Conservation (phyloP, 2,888 invertebrate genomes). For the Caenorhabditis zanzibari region DNA sequence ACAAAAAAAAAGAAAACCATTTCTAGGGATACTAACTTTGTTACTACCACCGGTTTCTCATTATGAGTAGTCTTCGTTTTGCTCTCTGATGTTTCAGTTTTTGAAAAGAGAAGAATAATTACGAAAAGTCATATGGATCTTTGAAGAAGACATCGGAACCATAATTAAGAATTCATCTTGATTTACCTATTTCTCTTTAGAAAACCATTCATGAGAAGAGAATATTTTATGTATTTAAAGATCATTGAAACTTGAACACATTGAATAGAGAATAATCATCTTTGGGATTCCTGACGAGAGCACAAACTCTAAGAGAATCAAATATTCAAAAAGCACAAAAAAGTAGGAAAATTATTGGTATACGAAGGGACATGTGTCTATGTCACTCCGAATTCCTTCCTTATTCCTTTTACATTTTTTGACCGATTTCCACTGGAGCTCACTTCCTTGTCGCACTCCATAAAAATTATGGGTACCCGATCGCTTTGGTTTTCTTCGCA, state of each 20-base stretch:
- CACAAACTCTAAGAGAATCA: slow-evolving; percentile 15
- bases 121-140: slow-evolving; percentile 4
- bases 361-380: background rate
- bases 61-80: slow-evolving; percentile 2
- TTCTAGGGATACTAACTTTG: slow-evolving; percentile 25
- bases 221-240: background rate
- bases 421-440: slow-evolving; percentile 16
- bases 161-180: slow-evolving; percentile 6
- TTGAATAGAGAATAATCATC: slow-evolving; percentile 22
- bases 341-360: slow-evolving; percentile 4
- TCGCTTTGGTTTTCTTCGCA: background rate
- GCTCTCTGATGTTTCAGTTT: slow-evolving; percentile 15
- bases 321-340: slow-evolving; percentile 22
- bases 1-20: slow-evolving; percentile 7
- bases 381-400: background rate
- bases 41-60: slow-evolving; percentile 6
- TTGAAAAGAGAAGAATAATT: slow-evolving; percentile 9
- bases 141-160: background rate
- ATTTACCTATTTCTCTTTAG: background rate
- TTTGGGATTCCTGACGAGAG: background rate
- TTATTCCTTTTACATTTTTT: slow-evolving; percentile 14
- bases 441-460: slow-evolving; percentile 1
- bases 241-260: slow-evolving; percentile 18
- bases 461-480: background rate
- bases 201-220: background rate